Conservation (phyloP, 2,888 invertebrate species). For the Metellina segmentata region DNA sequence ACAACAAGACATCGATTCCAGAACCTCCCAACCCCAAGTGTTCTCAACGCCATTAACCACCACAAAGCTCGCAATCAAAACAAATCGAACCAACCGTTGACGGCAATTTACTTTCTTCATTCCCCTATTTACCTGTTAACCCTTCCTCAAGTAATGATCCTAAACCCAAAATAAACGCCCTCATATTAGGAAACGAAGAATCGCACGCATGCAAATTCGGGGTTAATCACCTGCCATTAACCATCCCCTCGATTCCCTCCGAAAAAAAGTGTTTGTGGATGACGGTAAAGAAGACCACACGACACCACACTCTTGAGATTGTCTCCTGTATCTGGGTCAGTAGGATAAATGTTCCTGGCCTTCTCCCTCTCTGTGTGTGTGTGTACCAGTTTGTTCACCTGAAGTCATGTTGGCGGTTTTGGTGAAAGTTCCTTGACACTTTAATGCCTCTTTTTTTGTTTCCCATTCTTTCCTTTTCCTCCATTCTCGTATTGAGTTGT, state of each 20-base stretch:
- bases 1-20: no score
- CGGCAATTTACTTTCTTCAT: neutral
- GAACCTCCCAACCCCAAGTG: no score
- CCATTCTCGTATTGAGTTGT: neutral
- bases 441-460: neutral
- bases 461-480: conserved; percentile 18
- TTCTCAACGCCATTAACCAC: no score
- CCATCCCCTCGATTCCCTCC: neutral
- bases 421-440: conserved; percentile 73
- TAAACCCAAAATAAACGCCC: conserved; percentile 20
- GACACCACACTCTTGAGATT: conserved; percentile 28
- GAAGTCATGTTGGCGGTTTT: conserved; percentile 13
- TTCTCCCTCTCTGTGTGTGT: neutral
- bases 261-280: conserved; percentile 7
- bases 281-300: neutral
- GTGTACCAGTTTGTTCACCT: conserved; percentile 68
- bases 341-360: conserved; percentile 46
- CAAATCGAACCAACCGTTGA: neutral
- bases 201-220: conserved; percentile 11
- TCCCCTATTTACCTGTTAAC: conserved; percentile 17
- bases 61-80: neutral
- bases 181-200: neutral
- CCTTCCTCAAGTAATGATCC: neutral
- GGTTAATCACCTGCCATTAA: conserved; percentile 49
- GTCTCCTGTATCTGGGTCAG: conserved; percentile 49